A percentile compares a stretch with the other conserved stretches of the same genome.
These are phyloP conservation scores for Pammene fasciana DNA, from an alignment of 2,888 invertebrate species.

Conservation along the genomic window DNA sequence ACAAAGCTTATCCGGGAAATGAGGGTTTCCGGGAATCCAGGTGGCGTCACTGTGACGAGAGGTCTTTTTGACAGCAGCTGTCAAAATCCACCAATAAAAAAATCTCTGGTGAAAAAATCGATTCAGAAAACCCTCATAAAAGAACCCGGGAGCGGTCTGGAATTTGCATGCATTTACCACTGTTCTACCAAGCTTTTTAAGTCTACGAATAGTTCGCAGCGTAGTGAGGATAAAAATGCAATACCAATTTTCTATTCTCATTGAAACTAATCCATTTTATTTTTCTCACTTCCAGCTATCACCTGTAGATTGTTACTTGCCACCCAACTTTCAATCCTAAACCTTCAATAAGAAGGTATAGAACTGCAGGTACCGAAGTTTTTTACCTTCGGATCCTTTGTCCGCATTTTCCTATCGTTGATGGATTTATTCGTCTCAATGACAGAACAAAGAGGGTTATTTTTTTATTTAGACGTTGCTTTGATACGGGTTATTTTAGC, in stretches of 20 bases:
- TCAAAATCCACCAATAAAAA: too few relatives aligned
- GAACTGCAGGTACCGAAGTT: neutral
- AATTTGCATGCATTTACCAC: too few relatives aligned
- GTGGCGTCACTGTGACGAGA: too few relatives aligned
- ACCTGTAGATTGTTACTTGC: conserved; percentile 48
- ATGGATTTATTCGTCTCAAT: conserved; percentile 29
- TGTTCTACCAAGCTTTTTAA: too few relatives aligned
- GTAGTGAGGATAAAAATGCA: neutral
- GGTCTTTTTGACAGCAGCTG: too few relatives aligned
- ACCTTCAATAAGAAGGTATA: neutral
- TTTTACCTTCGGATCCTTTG: conserved; percentile 22
- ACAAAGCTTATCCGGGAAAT: too few relatives aligned
- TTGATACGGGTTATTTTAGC: conserved; percentile 1
- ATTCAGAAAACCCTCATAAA: too few relatives aligned
- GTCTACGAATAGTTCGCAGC: too few relatives aligned
- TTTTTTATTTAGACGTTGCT: conserved; percentile 24
- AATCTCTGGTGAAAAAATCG: too few relatives aligned
- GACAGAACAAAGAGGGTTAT: conserved; percentile 29
- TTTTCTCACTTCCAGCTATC: conserved; percentile 45
- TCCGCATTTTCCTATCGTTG: conserved; percentile 15
- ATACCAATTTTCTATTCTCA: conserved; percentile 16
- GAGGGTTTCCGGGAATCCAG: too few relatives aligned
- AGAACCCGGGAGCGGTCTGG: too few relatives aligned
- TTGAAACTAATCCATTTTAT: conserved; percentile 48
- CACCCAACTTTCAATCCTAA: neutral